Percentiles rank a stretch among this genome's conserved stretches.
phyloP scores from a whole-genome alignment of 1,140 invertebrate species.

The Wasmannia auropunctata region DNA sequence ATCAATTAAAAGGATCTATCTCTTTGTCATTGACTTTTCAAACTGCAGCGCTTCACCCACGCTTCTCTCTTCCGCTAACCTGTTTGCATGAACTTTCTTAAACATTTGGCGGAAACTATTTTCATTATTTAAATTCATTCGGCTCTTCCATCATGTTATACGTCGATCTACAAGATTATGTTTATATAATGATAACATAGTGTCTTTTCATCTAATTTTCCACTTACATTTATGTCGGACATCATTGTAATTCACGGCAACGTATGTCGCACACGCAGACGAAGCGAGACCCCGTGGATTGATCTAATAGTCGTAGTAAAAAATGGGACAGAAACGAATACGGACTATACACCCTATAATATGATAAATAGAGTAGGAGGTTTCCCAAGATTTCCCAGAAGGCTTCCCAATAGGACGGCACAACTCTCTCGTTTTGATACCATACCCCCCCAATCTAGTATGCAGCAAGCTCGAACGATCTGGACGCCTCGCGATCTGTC shows the following conservation, averaged over 20 bases:
- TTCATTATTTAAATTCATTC: background rate
- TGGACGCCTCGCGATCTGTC: background rate
- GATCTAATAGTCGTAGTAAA: background rate
- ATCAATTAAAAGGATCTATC: background rate
- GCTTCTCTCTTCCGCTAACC: background rate
- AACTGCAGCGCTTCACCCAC: no score
- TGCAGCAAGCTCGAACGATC: background rate
- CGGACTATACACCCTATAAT: background rate
- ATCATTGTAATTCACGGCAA: background rate
- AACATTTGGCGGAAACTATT: background rate
- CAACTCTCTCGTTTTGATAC: conserved; percentile 4
- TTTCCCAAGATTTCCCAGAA: conserved; percentile 13
- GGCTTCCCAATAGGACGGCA: background rate
- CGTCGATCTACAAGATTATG: background rate
- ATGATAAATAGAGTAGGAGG: background rate
- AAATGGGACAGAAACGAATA: background rate
- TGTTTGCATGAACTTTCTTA: background rate
- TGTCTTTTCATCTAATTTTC: background rate
- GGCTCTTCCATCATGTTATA: background rate
- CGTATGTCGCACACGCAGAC: background rate
- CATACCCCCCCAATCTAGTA: background rate
- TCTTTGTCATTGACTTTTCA: background rate
- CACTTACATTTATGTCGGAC: background rate
- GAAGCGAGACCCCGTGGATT: background rate
- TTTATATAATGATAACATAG: background rate